Percentiles rank a stretch among this genome's conserved stretches.
These are phyloP conservation scores for Parelbella ahira DNA, from an alignment of 2,888 invertebrate species.

Conservation along the genomic window DNA sequence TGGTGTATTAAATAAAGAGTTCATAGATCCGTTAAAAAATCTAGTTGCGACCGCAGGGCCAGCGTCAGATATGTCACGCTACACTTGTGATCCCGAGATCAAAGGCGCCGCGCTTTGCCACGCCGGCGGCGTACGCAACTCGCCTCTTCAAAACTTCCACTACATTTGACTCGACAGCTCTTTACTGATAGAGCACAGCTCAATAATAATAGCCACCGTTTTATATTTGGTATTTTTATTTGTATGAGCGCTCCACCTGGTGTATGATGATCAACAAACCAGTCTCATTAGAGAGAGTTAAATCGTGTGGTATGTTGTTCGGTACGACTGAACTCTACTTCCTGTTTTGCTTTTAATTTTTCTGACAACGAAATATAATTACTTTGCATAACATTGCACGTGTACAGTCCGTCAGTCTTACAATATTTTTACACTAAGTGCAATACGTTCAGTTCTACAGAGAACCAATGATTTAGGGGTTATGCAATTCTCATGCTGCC, in stretches of 20 bases:
- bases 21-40: constrained; percentile 60
- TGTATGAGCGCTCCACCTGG: background rate
- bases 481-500: too few species aligned
- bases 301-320: too few species aligned
- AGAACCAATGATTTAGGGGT: too few species aligned
- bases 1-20: constrained; percentile 36
- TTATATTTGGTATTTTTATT: constrained; percentile 6
- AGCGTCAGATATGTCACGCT: constrained; percentile 62
- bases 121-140: constrained; percentile 49
- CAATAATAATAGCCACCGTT: constrained; percentile 24
- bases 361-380: too few species aligned
- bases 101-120: constrained; percentile 58
- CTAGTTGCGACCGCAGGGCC: constrained; percentile 45
- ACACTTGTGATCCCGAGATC: constrained; percentile 58
- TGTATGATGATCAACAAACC: too few species aligned
- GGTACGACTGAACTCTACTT: too few species aligned
- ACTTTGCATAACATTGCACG: too few species aligned
- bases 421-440: too few species aligned
- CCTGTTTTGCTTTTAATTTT: too few species aligned
- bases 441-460: too few species aligned
- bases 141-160: constrained; percentile 54
- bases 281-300: too few species aligned
- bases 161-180: constrained; percentile 49
- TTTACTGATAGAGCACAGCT: constrained; percentile 26
- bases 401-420: too few species aligned